Percentiles rank a stretch among this genome's conserved stretches.
phyloP scores from a whole-genome alignment of 2,113 vertebrate species.

The Thryonomys swinderianus region DNA sequence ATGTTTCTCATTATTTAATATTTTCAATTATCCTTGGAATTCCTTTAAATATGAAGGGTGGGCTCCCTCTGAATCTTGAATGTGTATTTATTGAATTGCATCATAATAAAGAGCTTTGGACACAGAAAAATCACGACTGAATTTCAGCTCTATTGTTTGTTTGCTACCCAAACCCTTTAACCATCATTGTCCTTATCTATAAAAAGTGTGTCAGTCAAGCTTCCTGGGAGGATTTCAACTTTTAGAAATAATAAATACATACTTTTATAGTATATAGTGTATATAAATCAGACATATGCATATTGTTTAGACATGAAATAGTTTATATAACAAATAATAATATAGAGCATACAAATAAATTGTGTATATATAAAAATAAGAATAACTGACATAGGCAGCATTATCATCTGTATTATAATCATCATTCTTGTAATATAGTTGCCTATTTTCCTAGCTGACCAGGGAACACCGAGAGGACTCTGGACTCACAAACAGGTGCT shows the following conservation, averaged over 20 bases:
- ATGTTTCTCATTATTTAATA: constrained; percentile 8
- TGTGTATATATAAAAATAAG: not conserved
- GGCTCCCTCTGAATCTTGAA: not conserved
- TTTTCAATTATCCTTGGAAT: not conserved
- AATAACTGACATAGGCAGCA: not conserved
- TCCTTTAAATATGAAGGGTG: not conserved
- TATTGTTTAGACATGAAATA: not conserved
- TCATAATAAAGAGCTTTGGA: not conserved
- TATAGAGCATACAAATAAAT: not conserved
- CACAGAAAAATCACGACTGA: not conserved
- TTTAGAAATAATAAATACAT: not conserved
- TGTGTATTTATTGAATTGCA: not conserved
- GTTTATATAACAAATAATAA: not conserved
- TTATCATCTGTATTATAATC: not conserved
- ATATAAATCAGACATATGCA: not conserved
- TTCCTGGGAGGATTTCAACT: not conserved
- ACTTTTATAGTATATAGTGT: not conserved
- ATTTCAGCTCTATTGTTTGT: not conserved
- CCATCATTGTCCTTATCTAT: not conserved
- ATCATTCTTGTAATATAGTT: not conserved
- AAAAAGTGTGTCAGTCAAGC: constrained; percentile 13
- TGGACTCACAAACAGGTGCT: not conserved
- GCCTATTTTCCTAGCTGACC: not conserved
- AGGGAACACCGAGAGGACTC: not conserved
- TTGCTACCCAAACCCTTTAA: not conserved